phyloP scores from a whole-genome alignment of 2,888 invertebrate species.

The Neria commutata region DNA sequence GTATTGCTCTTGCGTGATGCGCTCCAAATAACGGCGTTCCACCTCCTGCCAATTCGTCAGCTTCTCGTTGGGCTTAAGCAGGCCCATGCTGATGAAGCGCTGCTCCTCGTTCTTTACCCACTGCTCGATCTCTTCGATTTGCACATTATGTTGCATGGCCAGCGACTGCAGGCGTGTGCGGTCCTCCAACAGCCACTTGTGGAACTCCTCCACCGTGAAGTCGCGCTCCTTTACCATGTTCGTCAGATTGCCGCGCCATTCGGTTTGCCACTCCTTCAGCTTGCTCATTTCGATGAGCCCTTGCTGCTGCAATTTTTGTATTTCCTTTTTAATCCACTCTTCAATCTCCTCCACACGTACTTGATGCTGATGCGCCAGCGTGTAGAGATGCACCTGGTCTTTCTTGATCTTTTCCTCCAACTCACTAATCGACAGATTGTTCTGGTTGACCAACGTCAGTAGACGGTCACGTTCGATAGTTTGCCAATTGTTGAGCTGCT shows the following conservation, averaged over 20 bases:
- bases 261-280: slow-evolving; percentile 53
- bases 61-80: slow-evolving; percentile 53
- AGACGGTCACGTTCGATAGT: slow-evolving; percentile 53
- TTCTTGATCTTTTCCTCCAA: slow-evolving; percentile 48
- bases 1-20: slow-evolving; percentile 52
- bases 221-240: slow-evolving; percentile 55
- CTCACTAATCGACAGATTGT: slow-evolving; percentile 54
- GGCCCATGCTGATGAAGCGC: slow-evolving; percentile 52
- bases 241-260: slow-evolving; percentile 54
- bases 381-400: slow-evolving; percentile 53
- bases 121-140: slow-evolving; percentile 56
- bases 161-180: slow-evolving; percentile 48
- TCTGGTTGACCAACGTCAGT: slow-evolving; percentile 47
- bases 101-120: slow-evolving; percentile 54
- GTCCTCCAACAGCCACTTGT: slow-evolving; percentile 53
- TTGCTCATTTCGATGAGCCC: slow-evolving; percentile 51
- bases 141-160: slow-evolving; percentile 55
- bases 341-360: slow-evolving; percentile 58
- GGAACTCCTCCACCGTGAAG: slow-evolving; percentile 55
- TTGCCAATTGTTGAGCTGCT: slow-evolving; percentile 56
- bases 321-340: slow-evolving; percentile 56
- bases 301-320: slow-evolving; percentile 49
- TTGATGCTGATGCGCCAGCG: slow-evolving; percentile 53
- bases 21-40: slow-evolving; percentile 54
- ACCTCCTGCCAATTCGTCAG: slow-evolving; percentile 56